Conservation (phyloP, 2,888 invertebrate species). For the Rhabditoides inermis region DNA sequence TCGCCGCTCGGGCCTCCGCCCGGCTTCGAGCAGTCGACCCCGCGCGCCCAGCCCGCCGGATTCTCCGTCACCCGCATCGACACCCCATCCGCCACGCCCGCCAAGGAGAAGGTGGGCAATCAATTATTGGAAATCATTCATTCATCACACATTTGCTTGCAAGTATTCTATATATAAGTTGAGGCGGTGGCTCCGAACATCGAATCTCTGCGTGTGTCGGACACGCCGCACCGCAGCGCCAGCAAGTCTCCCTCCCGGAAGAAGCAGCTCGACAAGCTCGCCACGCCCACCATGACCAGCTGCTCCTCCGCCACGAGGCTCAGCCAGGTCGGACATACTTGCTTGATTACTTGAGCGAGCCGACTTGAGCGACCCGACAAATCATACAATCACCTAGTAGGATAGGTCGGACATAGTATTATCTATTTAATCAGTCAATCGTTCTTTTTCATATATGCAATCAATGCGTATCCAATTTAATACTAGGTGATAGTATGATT, state of each 20-base stretch:
- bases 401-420: too few species aligned
- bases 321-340: too few species aligned
- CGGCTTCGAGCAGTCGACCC: too few species aligned
- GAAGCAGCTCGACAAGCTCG: neutral
- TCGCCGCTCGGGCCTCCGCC: too few species aligned
- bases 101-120: neutral
- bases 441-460: too few species aligned
- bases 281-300: too few species aligned
- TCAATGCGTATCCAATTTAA: neutral
- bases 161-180: neutral
- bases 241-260: constrained; percentile 20
- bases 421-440: too few species aligned
- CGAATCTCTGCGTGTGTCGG: constrained; percentile 10
- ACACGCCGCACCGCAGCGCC: constrained; percentile 9
- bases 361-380: too few species aligned
- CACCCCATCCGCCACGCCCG: neutral
- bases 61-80: neutral
- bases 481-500: neutral
- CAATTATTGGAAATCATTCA: too few species aligned
- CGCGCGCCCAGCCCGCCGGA: neutral
- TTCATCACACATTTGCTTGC: neutral
- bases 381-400: too few species aligned
- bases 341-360: too few species aligned
- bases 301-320: too few species aligned
- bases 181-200: constrained; percentile 13